Base-by-base conservation (phyloP, 2,888 invertebrate species). In the Agrochola litura region DNA sequence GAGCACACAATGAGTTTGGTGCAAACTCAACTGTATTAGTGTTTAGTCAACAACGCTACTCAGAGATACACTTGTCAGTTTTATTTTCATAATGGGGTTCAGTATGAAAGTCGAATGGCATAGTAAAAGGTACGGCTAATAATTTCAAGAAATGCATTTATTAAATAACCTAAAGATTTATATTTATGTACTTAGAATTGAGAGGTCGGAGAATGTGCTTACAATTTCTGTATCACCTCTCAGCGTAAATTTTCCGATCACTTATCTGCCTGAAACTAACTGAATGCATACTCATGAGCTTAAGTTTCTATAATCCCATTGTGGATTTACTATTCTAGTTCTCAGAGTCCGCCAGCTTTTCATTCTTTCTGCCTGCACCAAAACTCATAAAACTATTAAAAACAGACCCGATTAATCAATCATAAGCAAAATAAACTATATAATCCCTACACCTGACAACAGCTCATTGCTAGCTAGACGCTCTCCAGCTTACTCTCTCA, bases 1-100 rank as follows among this genome's bases (percentile, higher is more conserved):
- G 64, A 54, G 73, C 68, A 77, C 56, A 79, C 68, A 65, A 41
- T 76, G 65, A 77, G 73, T 68, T 78, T 80, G 70, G 46, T 49
- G 71, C 25, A 65, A 65, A 71, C 69, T 77, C 73, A 60, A 73
- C 68, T 61, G 54, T 74, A 82, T 73, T 66, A 73, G 65, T 68
- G 58, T 79, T 77, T 49, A 71, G 71, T 52, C 63, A 68, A 75
- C 74, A 70, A 58, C 19, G 49, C 30, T 56, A 22, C 54, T 67
- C 43, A 52, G 66, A 63, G 10, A 16, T 37, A 41, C 46, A 77
- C 19, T 56, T 75, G 14, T 25, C 25, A 74, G n/a, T 37, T 46
- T 73, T 19, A 41, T n/a, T 41, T 54, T 19, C 37, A 37, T 58
- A 58, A 19, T 10, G n/a, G 16, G 6, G 37, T 10, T 41, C 6